phyloP scores from a whole-genome alignment of 1,140 invertebrate species.

The Homarus americanus region DNA sequence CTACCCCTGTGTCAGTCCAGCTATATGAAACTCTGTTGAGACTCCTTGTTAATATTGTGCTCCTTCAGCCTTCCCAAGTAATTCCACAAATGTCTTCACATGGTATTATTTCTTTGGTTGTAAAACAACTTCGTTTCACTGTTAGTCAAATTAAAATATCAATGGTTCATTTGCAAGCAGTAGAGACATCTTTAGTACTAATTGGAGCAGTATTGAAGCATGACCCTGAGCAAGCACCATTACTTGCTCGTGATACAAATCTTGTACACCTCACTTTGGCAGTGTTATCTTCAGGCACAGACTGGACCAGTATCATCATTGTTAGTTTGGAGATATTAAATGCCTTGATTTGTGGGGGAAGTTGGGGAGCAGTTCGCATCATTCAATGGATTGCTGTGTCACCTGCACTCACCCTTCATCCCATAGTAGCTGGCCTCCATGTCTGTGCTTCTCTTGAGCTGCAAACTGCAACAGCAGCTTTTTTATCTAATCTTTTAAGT shows the following conservation, averaged over 20 bases:
- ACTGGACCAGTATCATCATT: background rate
- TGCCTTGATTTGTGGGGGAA: constrained; percentile 23
- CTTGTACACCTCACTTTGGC: constrained; percentile 49
- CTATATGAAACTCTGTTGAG: constrained; percentile 55
- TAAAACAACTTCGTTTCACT: constrained; percentile 50
- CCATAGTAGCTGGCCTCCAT: constrained; percentile 36
- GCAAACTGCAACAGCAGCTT: constrained; percentile 28
- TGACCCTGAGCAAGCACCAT: constrained; percentile 4
- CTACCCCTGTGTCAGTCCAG: constrained; percentile 23
- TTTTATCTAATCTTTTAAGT: constrained; percentile 26
- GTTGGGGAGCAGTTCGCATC: constrained; percentile 39
- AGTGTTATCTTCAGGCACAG: constrained; percentile 30
- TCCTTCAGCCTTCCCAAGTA: constrained; percentile 31
- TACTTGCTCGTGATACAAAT: constrained; percentile 46
- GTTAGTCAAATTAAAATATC: constrained; percentile 27
- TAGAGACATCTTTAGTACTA: constrained; percentile 38
- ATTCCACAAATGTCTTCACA: constrained; percentile 43
- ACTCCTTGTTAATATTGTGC: constrained; percentile 37
- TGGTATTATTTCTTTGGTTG: constrained; percentile 33
- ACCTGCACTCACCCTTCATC: constrained; percentile 30
- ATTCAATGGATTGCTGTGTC: constrained; percentile 33
- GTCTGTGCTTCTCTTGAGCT: background rate
- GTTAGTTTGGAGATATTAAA: constrained; percentile 44
- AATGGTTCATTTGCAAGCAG: constrained; percentile 15
- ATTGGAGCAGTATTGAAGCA: constrained; percentile 37